These are phyloP conservation scores for Perca flavescens DNA, from an alignment of 2,113 vertebrate genomes.

Conservation along the genomic window DNA sequence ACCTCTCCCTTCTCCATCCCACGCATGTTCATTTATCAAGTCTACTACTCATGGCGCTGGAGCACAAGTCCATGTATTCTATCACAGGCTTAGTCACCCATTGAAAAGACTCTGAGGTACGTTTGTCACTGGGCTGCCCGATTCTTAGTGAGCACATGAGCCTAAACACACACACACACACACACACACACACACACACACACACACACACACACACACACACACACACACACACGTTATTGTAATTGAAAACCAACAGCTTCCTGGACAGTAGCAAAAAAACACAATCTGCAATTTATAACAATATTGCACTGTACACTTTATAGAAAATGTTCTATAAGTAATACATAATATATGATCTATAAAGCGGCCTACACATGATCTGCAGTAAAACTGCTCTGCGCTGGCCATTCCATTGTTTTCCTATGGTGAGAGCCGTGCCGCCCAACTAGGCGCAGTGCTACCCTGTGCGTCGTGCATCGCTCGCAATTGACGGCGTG, in stretches of 20 bases:
- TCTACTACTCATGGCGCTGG: slow-evolving; percentile 51
- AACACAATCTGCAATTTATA: neutral
- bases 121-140: slow-evolving; percentile 60
- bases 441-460: too few species aligned
- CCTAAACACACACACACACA: neutral
- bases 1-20: neutral
- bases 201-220: too few species aligned
- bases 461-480: too few species aligned
- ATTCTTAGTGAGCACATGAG: slow-evolving; percentile 26
- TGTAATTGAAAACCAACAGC: neutral
- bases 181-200: too few species aligned
- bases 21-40: slow-evolving; percentile 71
- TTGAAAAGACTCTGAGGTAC: slow-evolving; percentile 62
- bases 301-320: neutral
- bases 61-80: slow-evolving; percentile 59
- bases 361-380: too few species aligned
- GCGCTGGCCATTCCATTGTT: too few species aligned
- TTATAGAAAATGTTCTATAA: too few species aligned
- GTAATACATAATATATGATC: neutral
- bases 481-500: too few species aligned
- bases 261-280: neutral
- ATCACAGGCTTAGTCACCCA: slow-evolving; percentile 66
- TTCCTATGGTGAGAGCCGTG: too few species aligned
- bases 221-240: too few species aligned
- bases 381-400: too few species aligned